Percentiles rank a stretch among this genome's conserved stretches.
phyloP scores from a whole-genome alignment of 2,888 invertebrate genomes.

The Drosophila suboccidentalis region DNA sequence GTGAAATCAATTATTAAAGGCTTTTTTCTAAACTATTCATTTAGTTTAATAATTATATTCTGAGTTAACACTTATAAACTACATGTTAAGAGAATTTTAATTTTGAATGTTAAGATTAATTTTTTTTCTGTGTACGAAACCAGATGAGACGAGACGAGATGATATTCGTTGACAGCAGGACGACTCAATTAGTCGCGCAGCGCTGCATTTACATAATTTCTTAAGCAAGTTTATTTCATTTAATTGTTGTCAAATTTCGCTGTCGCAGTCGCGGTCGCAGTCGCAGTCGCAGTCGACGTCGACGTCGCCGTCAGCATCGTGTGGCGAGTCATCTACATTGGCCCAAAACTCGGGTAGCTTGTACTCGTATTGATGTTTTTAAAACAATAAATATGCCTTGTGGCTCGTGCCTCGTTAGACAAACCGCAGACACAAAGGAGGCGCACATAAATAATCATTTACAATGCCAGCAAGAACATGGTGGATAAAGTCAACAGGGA shows the following conservation, averaged over 20 bases:
- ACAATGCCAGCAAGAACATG: slow-evolving; percentile 20
- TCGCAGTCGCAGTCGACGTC: neutral
- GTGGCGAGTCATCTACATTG: slow-evolving; percentile 16
- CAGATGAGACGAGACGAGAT: neutral
- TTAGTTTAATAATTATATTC: no score
- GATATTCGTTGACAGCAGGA: slow-evolving; percentile 48
- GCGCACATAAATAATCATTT: slow-evolving; percentile 73
- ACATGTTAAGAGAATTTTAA: no score
- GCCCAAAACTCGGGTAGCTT: neutral
- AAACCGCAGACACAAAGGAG: slow-evolving; percentile 65
- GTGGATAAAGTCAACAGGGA: neutral
- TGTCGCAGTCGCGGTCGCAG: neutral
- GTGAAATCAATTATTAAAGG: no score
- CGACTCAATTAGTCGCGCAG: slow-evolving; percentile 73
- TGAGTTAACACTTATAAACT: no score
- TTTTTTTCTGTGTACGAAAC: neutral
- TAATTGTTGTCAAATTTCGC: slow-evolving; percentile 60
- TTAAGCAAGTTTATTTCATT: slow-evolving; percentile 68
- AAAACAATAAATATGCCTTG: slow-evolving; percentile 70
- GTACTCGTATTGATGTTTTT: slow-evolving; percentile 31
- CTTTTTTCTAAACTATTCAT: no score
- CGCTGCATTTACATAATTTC: slow-evolving; percentile 74
- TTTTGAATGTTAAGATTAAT: no score
- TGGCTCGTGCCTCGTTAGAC: slow-evolving; percentile 62
- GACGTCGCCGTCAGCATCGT: slow-evolving; percentile 2